Percentiles rank a stretch among this genome's conserved stretches.
Evolutionary conservation across 2,113 vertebrate species (phyloP).

Genomic region (Rousettus leschenaultii): DNA sequence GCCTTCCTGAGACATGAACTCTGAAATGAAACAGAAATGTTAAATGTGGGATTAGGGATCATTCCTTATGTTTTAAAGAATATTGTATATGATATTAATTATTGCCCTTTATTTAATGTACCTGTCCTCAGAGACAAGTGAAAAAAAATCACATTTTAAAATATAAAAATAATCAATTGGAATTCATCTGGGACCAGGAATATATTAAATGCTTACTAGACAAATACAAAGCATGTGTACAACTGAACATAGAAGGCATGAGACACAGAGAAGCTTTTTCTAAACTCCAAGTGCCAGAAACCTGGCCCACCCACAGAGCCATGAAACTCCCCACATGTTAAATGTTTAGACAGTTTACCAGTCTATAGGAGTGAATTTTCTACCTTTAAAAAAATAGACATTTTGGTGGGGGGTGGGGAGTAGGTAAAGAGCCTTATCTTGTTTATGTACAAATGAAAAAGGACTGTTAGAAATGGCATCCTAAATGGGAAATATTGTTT

Average conservation of each 20-base stretch:
- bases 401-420: background rate
- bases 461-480: background rate
- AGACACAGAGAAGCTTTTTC: background rate
- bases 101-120: background rate
- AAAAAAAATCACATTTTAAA: constrained; percentile 16
- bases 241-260: background rate
- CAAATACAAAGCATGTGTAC: constrained; percentile 36
- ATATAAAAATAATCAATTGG: background rate
- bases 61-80: background rate
- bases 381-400: background rate
- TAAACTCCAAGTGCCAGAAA: background rate
- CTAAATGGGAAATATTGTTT: background rate
- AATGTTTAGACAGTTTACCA: background rate
- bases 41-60: background rate
- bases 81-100: background rate
- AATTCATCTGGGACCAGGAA: background rate
- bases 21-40: background rate
- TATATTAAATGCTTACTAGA: background rate
- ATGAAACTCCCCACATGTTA: constrained; percentile 23
- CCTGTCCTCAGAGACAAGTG: constrained; percentile 2
- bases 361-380: background rate
- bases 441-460: background rate
- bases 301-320: constrained; percentile 7
- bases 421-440: background rate
- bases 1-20: background rate